These are phyloP conservation scores for Ganaspis brasiliensis DNA, from an alignment of 2,888 invertebrate genomes.

Conservation along the genomic window DNA sequence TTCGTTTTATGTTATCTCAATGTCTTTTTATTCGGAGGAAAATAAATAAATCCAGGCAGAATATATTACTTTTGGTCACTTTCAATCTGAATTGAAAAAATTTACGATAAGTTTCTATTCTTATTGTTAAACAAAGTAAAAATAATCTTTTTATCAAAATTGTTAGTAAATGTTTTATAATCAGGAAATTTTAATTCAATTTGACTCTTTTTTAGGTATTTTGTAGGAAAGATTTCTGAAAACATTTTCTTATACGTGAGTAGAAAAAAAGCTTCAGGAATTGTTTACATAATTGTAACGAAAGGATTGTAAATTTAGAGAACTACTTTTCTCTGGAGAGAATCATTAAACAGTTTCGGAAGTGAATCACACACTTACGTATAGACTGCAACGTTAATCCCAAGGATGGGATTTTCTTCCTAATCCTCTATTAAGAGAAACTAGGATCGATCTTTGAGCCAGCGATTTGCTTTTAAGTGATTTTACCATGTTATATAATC, in stretches of 20 bases:
- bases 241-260: no score
- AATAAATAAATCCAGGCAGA: not conserved
- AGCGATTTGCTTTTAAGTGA: conserved; percentile 49
- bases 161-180: not conserved
- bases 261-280: not conserved
- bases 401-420: conserved; percentile 49
- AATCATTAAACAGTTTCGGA: conserved; percentile 48
- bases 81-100: not conserved
- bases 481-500: conserved; percentile 39
- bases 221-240: no score
- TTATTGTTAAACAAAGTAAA: not conserved
- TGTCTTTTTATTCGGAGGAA: conserved; percentile 4
- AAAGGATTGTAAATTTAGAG: not conserved
- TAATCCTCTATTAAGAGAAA: conserved; percentile 56
- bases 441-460: conserved; percentile 50
- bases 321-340: not conserved
- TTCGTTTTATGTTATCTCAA: conserved; percentile 10
- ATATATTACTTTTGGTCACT: not conserved
- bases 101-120: not conserved
- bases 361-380: conserved; percentile 33
- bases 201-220: no score
- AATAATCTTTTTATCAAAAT: not conserved
- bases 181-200: no score
- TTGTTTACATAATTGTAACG: conserved; percentile 18
- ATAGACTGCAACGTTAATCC: conserved; percentile 49